Percentiles rank a stretch among this genome's conserved stretches.
Evolutionary conservation across 1,140 invertebrate genomes (phyloP).

Genomic region (Dolichoris vasculosae): DNA sequence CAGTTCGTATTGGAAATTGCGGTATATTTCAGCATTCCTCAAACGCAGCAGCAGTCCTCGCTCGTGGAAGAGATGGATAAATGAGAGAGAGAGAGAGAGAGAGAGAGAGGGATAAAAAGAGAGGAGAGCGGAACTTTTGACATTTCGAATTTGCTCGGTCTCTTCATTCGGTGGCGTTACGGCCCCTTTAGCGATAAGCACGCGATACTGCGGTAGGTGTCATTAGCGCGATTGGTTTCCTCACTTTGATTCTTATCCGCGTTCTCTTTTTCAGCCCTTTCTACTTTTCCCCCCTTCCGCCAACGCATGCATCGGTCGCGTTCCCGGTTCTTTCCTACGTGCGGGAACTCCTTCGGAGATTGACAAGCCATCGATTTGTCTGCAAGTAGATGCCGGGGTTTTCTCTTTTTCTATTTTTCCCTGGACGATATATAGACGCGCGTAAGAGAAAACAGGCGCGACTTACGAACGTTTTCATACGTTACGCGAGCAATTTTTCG

Average conservation of each 20-base stretch:
- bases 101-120: not conserved
- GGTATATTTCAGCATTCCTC: constrained; percentile 50
- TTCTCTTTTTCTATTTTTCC: not conserved
- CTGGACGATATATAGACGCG: no score
- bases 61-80: not conserved
- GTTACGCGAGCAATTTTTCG: constrained; percentile 13
- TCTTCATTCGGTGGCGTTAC: not conserved
- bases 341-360: constrained; percentile 6
- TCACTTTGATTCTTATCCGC: constrained; percentile 49
- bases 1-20: constrained; percentile 41
- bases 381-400: not conserved
- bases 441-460: not conserved
- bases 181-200: constrained; percentile 41
- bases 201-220: constrained; percentile 46
- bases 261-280: not conserved
- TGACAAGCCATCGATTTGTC: constrained; percentile 19
- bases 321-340: not conserved
- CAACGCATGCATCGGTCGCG: not conserved
- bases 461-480: not conserved
- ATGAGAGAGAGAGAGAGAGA: not conserved
- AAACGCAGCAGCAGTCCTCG: constrained; percentile 28
- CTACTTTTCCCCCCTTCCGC: not conserved
- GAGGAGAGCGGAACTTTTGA: constrained; percentile 44
- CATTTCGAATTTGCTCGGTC: constrained; percentile 39
- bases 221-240: constrained; percentile 54